Percentiles rank a stretch among this genome's conserved stretches.
Conservation (phyloP, 2,888 invertebrate species). For the Eurytoma adleriae region DNA sequence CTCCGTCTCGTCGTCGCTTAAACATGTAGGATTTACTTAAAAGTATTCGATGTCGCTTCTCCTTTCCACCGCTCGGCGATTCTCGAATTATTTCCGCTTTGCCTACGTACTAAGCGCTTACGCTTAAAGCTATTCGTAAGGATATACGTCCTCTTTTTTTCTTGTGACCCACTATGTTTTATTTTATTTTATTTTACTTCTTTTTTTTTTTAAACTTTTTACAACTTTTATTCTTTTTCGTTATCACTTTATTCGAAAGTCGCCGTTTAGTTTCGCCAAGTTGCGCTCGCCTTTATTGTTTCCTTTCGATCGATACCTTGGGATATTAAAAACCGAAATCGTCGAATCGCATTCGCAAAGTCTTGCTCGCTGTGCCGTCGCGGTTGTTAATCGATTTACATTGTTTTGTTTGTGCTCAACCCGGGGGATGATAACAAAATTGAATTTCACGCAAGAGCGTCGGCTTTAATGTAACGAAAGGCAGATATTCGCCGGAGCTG, state of each 20-base stretch:
- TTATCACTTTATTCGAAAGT: neutral
- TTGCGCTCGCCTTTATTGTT: too few species aligned
- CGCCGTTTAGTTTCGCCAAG: neutral
- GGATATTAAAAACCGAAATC: too few species aligned
- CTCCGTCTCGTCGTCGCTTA: constrained; percentile 24
- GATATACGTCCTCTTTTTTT: constrained; percentile 38
- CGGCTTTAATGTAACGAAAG: constrained; percentile 10
- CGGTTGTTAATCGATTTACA: too few species aligned
- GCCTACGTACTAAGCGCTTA: constrained; percentile 33
- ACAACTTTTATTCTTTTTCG: constrained; percentile 10
- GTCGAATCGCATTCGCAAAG: too few species aligned
- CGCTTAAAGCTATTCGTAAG: constrained; percentile 46
- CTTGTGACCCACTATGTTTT: neutral
- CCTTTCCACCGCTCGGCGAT: constrained; percentile 12
- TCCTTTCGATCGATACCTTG: too few species aligned
- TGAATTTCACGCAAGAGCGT: neutral
- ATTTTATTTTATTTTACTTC: neutral
- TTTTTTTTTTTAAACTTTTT: constrained; percentile 26
- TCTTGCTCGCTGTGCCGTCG: too few species aligned
- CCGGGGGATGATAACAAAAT: too few species aligned
- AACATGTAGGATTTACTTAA: constrained; percentile 30
- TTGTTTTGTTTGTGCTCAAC: too few species aligned
- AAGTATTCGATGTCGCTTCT: constrained; percentile 36
- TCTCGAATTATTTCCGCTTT: constrained; percentile 29
- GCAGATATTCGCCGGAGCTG: neutral